Conservation (phyloP, 2,797 vertebrate species). For the Varecia variegata region DNA sequence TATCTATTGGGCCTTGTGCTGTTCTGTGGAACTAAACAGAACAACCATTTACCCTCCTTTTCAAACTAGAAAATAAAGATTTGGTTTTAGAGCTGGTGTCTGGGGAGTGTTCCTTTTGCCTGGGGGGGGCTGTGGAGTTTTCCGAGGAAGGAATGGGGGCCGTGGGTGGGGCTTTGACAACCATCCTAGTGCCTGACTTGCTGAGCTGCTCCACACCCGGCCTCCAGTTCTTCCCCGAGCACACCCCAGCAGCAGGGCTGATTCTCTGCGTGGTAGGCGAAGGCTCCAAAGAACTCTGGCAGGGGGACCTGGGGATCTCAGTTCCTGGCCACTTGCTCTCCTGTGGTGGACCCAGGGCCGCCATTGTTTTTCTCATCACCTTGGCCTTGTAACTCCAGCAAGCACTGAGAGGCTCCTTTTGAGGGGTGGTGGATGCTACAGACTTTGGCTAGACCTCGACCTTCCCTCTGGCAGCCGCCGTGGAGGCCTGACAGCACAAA, state of each 20-base stretch:
- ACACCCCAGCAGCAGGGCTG: not conserved
- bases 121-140: not conserved
- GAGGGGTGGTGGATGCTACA: not conserved
- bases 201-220: no score
- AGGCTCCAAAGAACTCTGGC: not conserved
- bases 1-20: conserved; percentile 65
- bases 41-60: conserved; percentile 60
- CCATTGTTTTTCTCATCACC: not conserved
- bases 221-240: not conserved
- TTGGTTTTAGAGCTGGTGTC: conserved; percentile 71
- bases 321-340: not conserved
- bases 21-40: conserved; percentile 59
- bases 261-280: not conserved
- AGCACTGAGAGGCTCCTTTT: not conserved
- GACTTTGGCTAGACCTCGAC: not conserved
- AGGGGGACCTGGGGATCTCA: not conserved
- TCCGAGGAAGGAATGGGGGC: no score
- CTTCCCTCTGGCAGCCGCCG: not conserved
- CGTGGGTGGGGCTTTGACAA: not conserved
- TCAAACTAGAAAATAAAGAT: conserved; percentile 78
- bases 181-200: not conserved
- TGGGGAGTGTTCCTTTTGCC: conserved; percentile 32
- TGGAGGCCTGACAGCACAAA: not conserved
- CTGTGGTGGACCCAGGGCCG: no score
- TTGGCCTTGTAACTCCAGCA: not conserved